Evolutionary conservation across 2,888 invertebrate species (phyloP), one percentile per base, ranked within the genome.

Genomic region (Thyatira batis): DNA sequence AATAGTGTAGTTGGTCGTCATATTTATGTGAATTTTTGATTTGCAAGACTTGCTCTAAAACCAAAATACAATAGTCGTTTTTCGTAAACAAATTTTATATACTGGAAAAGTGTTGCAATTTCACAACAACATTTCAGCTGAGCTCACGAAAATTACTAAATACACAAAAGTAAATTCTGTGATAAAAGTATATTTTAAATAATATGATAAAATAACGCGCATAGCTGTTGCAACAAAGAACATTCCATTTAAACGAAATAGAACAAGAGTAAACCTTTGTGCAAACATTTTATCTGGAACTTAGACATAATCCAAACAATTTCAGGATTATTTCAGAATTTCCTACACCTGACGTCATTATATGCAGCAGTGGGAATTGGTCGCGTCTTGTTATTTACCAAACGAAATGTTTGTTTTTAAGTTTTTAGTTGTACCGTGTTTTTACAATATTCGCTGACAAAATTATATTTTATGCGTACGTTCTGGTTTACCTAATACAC

Each of bases 261-360:
- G 4, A 50, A 49, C 60, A 54, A 52, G 54, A 39, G 53, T 61
- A 57, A 61, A 50, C 45, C 58, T 61, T 58, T 55, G 50, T 55
- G 27, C 49, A 58, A 63, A 58, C 58, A 57, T 57, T 57, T 61
- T 61, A 49, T 55, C 58, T 54, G 33, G 46, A 45, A 52, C 13
- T 25, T n/a, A 23, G 25, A 39, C 33, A 39, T 23, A 25, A 46
- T 48, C 27, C 46, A 3, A 28, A 48, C 27, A 27, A 48, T 48
- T 48, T n/a, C 11, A 21, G 33, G 13, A 39, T 39, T 39, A 39
- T 39, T 39, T 13, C 6, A 6, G 8, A 27, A 48, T 48, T 48
- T 21, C 20, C 27, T 27, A 28, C 27, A 48, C 46, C 27, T 48
- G 46, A 11, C 46, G 46, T 48, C 46, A 39, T 39, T 13, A 39